A percentile compares a stretch with the other conserved stretches of the same genome.
Conservation (phyloP, 2,888 invertebrate genomes). For the Cheilosia variabilis region DNA sequence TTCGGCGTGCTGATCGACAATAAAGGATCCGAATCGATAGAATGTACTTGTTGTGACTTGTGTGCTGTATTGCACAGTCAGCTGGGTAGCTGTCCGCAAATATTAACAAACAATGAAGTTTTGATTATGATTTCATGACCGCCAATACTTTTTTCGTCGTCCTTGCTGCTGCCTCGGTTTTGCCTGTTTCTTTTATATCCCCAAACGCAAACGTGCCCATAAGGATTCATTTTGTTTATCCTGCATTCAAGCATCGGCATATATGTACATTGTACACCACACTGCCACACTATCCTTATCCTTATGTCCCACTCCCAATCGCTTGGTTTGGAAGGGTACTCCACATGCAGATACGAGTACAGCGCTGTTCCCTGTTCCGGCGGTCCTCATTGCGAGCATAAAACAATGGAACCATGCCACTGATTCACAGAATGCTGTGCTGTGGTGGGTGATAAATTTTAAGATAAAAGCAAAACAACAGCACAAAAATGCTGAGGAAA, state of each 20-base stretch:
- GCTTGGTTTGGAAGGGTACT: background rate
- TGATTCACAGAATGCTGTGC: conserved; percentile 32
- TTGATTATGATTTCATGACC: conserved; percentile 59
- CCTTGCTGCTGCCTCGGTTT: conserved; percentile 22
- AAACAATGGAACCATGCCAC: conserved; percentile 46
- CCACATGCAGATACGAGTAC: conserved; percentile 42
- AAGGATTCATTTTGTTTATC: conserved; percentile 65
- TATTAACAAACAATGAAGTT: conserved; percentile 56
- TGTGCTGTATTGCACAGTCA: background rate
- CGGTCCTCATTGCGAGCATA: conserved; percentile 24
- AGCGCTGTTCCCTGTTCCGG: background rate
- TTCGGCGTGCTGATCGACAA: conserved; percentile 10
- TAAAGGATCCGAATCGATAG: conserved; percentile 10
- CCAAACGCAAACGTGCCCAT: conserved; percentile 25
- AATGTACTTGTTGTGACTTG: background rate
- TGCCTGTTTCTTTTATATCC: background rate
- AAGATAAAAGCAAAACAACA: conserved; percentile 52
- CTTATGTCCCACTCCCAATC: background rate
- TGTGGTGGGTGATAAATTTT: conserved; percentile 56
- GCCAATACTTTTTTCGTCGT: conserved; percentile 24
- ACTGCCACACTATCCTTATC: conserved; percentile 18
- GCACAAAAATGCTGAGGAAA: conserved; percentile 4
- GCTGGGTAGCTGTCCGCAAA: conserved; percentile 2
- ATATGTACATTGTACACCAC: no score
- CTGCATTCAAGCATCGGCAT: conserved; percentile 52